phyloP scores from a whole-genome alignment of 2,888 invertebrate species.

The Drosophila borborema region DNA sequence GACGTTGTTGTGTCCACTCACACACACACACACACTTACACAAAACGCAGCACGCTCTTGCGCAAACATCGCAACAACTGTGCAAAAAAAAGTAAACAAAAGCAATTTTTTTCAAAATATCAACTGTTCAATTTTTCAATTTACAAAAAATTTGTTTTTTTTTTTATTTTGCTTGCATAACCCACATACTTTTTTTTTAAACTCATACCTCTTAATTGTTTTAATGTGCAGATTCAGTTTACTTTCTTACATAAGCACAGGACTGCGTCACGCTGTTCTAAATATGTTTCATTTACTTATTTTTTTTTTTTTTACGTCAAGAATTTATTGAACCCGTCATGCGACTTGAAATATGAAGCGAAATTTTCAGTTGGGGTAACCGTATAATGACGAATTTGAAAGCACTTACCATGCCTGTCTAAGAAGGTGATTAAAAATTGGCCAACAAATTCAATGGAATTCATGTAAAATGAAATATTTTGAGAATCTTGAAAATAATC shows the following conservation, averaged over 20 bases:
- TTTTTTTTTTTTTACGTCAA: slow-evolving; percentile 14
- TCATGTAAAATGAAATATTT: too few species aligned
- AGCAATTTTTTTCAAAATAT: slow-evolving; percentile 23
- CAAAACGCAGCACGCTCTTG: slow-evolving; percentile 52
- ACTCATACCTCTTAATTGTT: slow-evolving; percentile 13
- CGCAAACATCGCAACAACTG: slow-evolving; percentile 29
- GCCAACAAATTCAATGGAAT: too few species aligned
- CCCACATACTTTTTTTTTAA: slow-evolving; percentile 1
- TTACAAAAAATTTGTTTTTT: not conserved
- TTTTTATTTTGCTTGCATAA: slow-evolving; percentile 44
- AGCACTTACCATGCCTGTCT: slow-evolving; percentile 43
- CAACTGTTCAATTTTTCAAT: slow-evolving; percentile 27
- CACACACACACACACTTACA: slow-evolving; percentile 11
- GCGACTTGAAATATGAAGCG: slow-evolving; percentile 40
- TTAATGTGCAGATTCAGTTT: slow-evolving; percentile 16
- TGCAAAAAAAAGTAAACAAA: slow-evolving; percentile 32
- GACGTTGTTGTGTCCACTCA: slow-evolving; percentile 5
- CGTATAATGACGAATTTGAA: slow-evolving; percentile 61
- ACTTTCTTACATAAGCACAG: slow-evolving; percentile 45
- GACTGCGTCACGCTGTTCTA: slow-evolving; percentile 40
- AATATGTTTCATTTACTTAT: slow-evolving; percentile 13
- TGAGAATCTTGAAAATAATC: too few species aligned
- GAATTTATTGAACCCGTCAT: slow-evolving; percentile 34
- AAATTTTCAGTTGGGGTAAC: slow-evolving; percentile 55
- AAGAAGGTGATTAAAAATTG: not conserved